Evolutionary conservation across 2,888 invertebrate genomes (phyloP).

Genomic region (Lithophane leautieri): DNA sequence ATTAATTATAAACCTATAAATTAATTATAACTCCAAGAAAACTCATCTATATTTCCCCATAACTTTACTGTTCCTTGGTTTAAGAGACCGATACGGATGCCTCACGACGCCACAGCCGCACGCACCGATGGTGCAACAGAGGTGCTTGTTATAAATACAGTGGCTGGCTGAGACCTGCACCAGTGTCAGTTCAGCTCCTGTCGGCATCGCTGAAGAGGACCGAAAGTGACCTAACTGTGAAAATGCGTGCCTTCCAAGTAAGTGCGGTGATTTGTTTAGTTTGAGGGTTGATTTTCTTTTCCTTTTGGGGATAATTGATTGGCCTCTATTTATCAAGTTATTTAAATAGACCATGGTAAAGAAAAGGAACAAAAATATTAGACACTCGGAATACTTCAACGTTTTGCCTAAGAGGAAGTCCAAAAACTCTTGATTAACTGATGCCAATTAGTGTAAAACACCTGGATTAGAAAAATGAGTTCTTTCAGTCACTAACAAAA

Average conservation of each 20-base stretch:
- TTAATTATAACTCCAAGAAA: not conserved
- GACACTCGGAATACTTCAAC: not conserved
- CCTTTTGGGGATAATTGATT: no score
- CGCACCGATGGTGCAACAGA: constrained; percentile 77
- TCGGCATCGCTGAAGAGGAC: constrained; percentile 87
- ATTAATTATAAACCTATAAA: no score
- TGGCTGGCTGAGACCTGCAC: constrained; percentile 67
- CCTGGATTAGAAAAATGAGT: not conserved
- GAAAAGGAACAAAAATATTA: not conserved
- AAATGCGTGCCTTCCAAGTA: constrained; percentile 88
- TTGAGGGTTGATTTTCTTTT: not conserved
- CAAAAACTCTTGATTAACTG: not conserved
- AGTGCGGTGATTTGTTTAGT: constrained; percentile 70
- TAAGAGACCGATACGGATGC: constrained; percentile 21
- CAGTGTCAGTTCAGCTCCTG: constrained; percentile 89
- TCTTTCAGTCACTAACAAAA: not conserved
- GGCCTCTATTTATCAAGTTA: not conserved
- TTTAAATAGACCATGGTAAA: not conserved
- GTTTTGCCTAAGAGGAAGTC: not conserved
- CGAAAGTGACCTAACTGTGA: constrained; percentile 84
- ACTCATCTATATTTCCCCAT: not conserved
- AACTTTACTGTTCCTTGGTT: not conserved
- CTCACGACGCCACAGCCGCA: constrained; percentile 40
- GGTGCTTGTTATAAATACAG: constrained; percentile 83
- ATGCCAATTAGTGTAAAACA: not conserved